These are phyloP conservation scores for rat (Rattus norvegicus) DNA, from an alignment of 2,113 vertebrate genomes.

Conservation along the genomic window GRCr8 NC_086022.1:117580501-117581000, in stretches of 20 bases:
- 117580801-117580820: neutral
- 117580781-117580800: constrained; percentile 35
- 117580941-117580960: too few species aligned
- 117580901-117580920: too few species aligned
- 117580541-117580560: neutral
- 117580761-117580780: neutral
- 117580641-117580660: neutral
- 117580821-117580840: constrained; percentile 13
- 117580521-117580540: neutral
- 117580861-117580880: neutral
- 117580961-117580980: too few species aligned
- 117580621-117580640: neutral
- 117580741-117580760: constrained; percentile 1
- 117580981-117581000: neutral
- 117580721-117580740: neutral
- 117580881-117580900: too few species aligned
- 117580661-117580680: neutral
- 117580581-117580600: neutral
- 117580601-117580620: neutral
- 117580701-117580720: neutral
- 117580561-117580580: neutral
- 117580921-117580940: too few species aligned
- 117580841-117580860: neutral
- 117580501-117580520: neutral
- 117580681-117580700: neutral